Evolutionary conservation across 2,113 vertebrate species (phyloP).

Genomic region (Pagrus major): DNA sequence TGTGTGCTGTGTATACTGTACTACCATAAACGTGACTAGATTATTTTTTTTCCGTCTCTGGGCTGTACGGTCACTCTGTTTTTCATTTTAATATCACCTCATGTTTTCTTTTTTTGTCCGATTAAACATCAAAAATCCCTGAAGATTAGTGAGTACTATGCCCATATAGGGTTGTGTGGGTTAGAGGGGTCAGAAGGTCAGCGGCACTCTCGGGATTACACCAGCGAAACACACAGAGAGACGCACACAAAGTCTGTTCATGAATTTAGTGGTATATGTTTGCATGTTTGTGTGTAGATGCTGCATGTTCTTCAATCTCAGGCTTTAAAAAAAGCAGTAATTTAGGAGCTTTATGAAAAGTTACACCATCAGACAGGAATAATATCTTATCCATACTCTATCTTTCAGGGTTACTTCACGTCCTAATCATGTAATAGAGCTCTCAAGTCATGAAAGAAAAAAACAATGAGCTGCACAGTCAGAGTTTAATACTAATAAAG

Average conservation of each 20-base stretch:
- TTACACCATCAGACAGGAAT: not conserved
- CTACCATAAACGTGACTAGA: not conserved
- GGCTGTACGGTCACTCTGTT: not conserved
- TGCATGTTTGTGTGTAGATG: not conserved
- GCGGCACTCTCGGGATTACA: constrained; percentile 63
- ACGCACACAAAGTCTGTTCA: not conserved
- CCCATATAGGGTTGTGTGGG: constrained; percentile 15
- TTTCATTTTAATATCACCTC: constrained; percentile 48
- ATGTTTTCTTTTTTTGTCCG: constrained; percentile 30
- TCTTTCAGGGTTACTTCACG: not conserved
- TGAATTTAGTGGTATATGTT: not conserved
- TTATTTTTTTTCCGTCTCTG: not conserved
- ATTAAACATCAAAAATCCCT: constrained; percentile 57
- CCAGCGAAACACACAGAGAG: constrained; percentile 1
- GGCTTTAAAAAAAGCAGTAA: not conserved
- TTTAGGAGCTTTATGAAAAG: not conserved
- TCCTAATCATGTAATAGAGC: not conserved
- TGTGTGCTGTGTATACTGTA: not conserved
- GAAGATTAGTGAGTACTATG: constrained; percentile 51
- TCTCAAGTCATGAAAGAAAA: not conserved
- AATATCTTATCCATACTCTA: not conserved
- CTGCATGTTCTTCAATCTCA: not conserved
- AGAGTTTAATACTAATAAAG: not conserved
- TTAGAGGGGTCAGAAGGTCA: constrained; percentile 54
- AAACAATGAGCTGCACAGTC: not conserved